These are phyloP conservation scores for Microctonus brassicae DNA, from an alignment of 2,888 invertebrate genomes.

Conservation along the genomic window DNA sequence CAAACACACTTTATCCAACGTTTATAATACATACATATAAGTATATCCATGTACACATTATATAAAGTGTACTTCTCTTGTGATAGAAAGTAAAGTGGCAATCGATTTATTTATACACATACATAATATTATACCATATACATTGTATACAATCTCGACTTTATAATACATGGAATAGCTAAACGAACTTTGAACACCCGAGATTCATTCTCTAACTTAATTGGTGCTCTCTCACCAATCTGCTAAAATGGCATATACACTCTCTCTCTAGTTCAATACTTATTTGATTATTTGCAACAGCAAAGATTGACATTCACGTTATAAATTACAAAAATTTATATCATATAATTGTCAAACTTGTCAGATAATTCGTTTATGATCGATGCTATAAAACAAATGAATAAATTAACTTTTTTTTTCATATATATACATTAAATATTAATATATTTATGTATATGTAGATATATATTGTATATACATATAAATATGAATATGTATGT, in stretches of 20 bases:
- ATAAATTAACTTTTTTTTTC: background rate
- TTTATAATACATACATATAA: background rate
- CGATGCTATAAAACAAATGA: background rate
- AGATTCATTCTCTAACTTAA: constrained; percentile 15
- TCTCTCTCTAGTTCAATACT: background rate
- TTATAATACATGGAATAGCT: background rate
- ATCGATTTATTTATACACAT: background rate
- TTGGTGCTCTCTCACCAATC: background rate
- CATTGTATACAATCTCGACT: no score
- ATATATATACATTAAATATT: background rate
- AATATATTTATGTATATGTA: background rate
- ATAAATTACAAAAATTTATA: background rate
- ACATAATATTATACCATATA: no score
- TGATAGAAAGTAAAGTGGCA: background rate
- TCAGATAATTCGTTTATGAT: background rate
- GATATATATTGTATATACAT: background rate
- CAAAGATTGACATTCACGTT: constrained; percentile 4
- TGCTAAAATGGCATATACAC: background rate
- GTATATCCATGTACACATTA: no score
- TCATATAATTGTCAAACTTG: background rate
- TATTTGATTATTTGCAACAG: constrained; percentile 10
- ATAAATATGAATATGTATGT: no score
- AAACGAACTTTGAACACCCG: constrained; percentile 16
- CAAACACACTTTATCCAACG: no score
- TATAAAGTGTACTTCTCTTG: background rate